Evolutionary conservation across 2,113 vertebrate genomes (phyloP), one percentile per base, ranked within the genome.

Genomic region (Anseranas semipalmata): DNA sequence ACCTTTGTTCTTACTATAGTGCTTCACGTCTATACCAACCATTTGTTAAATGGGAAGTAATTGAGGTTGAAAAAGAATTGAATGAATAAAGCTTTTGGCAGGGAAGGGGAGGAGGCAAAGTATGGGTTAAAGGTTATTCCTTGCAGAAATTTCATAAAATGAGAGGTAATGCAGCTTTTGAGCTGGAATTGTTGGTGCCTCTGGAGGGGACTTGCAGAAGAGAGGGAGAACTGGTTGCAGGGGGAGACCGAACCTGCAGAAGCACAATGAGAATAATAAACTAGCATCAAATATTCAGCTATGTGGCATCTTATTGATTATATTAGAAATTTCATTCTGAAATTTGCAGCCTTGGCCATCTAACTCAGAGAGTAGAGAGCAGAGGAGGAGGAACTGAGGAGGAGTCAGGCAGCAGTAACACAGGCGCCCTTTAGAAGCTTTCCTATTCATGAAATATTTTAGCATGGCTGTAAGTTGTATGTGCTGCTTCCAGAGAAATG

Each of bases 21-120:
- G 96, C 95, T 94, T 97, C 89, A 79, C 72, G 95, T 82, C 92
- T 96, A 80, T 80, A 89, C 88, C 94, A 94, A 74, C 96, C 94
- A 96, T 97, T 97, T 97, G 95, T 97, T 96, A 97, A 97, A 97
- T 96, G 95, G 92, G 87, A 95, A 98, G 92, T 97, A 98, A 97
- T 96, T 98, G 96, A 95, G 89, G 85, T 75, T 92, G 90, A 89
- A 95, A 97, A 96, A 96, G 90, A 91, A 92, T 92, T 96, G 91
- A 93, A 93, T 95, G 94, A 94, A 95, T 95, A 97, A 97, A 96
- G 93, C 95, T 96, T 95, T 94, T 95, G 83, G 93, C 91, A 91
- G 92, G 74, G 74, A 96, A 96, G 87, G 71, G 86, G 78, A 95
- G 93, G 87, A 96, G 87, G 89, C 92, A 95, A 92, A 96, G 92